A percentile compares a stretch with the other conserved stretches of the same genome.
Conservation (phyloP, 2,888 invertebrate genomes). For the Tetanocera ferruginea region DNA sequence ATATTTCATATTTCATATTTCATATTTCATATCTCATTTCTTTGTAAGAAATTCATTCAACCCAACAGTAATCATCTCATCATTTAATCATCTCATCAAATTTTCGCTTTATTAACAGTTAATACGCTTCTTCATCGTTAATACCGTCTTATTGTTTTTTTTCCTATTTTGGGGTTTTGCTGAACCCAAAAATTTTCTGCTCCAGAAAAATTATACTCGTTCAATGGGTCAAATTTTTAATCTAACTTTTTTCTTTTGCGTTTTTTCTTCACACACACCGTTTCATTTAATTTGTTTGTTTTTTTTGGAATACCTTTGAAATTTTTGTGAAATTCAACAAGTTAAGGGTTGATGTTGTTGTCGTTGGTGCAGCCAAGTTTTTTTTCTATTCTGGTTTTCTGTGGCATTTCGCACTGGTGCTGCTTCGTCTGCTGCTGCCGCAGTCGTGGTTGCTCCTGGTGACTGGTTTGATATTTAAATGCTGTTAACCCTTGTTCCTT, state of each 20-base stretch:
- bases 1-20: too few species aligned
- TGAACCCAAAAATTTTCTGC: slow-evolving; percentile 15
- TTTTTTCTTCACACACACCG: slow-evolving; percentile 11
- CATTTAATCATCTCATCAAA: background rate
- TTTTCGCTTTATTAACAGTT: background rate
- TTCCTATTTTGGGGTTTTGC: background rate
- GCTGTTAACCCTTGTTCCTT: slow-evolving; percentile 62
- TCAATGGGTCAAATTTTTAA: slow-evolving; percentile 31
- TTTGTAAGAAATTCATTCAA: too few species aligned
- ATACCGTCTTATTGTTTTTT: background rate
- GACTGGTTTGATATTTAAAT: slow-evolving; percentile 57
- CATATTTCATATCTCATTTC: too few species aligned
- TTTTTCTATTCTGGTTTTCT: slow-evolving; percentile 44
- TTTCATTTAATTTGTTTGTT: slow-evolving; percentile 40
- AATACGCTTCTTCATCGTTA: background rate
- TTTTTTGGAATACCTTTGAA: slow-evolving; percentile 35
- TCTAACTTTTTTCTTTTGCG: slow-evolving; percentile 38
- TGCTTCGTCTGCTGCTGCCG: background rate
- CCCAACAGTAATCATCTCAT: background rate
- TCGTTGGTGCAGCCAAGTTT: slow-evolving; percentile 40
- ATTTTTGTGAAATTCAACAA: slow-evolving; percentile 59
- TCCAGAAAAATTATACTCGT: slow-evolving; percentile 25
- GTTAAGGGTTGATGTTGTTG: slow-evolving; percentile 61
- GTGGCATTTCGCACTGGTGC: background rate
- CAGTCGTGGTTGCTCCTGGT: slow-evolving; percentile 38